Evolutionary conservation across 2,113 vertebrate genomes (phyloP).

Genomic region (Petroica traversi): DNA sequence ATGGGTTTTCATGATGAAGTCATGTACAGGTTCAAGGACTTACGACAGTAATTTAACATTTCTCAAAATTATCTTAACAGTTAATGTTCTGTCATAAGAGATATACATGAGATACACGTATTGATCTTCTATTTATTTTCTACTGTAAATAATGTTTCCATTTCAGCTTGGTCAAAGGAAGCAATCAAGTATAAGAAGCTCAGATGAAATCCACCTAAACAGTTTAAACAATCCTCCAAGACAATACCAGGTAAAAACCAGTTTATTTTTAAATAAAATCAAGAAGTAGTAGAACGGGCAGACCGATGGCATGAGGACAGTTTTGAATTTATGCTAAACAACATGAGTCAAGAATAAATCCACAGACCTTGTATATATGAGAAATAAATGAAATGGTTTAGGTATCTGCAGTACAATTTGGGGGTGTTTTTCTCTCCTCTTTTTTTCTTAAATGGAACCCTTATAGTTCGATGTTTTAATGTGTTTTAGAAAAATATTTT

Average conservation of each 20-base stretch:
- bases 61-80: neutral
- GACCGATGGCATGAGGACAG: neutral
- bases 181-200: constrained; percentile 75
- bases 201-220: constrained; percentile 78
- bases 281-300: neutral
- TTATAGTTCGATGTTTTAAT: neutral
- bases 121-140: neutral
- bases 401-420: neutral
- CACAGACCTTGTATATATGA: neutral
- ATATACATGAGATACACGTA: neutral
- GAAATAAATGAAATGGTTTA: neutral
- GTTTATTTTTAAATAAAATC: neutral
- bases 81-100: neutral
- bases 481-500: neutral
- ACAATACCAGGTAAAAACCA: constrained; percentile 84
- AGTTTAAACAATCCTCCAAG: constrained; percentile 78
- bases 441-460: neutral
- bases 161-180: constrained; percentile 82
- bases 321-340: neutral
- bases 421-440: neutral
- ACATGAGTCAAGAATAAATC: neutral
- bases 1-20: neutral
- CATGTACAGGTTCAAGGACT: neutral
- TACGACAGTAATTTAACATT: neutral
- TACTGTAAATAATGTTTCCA: neutral